Percentiles rank a stretch among this genome's conserved stretches.
These are phyloP conservation scores for Limnephilus auricula DNA, from an alignment of 2,888 invertebrate genomes.

Conservation along the genomic window DNA sequence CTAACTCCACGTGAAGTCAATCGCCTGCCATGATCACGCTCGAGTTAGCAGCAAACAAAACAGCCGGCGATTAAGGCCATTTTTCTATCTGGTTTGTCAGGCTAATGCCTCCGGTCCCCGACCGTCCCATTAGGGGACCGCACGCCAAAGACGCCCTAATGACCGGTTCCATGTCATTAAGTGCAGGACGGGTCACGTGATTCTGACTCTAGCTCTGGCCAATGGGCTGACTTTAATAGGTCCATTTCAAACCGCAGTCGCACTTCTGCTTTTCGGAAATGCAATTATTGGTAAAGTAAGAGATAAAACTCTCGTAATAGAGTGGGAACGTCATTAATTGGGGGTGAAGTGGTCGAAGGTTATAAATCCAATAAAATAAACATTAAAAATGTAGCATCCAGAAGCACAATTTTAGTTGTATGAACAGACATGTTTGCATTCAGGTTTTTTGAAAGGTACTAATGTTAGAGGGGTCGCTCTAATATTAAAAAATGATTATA, in stretches of 20 bases:
- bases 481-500: too few relatives aligned
- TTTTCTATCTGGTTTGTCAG: constrained; percentile 38
- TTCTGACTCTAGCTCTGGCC: constrained; percentile 44
- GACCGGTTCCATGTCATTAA: constrained; percentile 53
- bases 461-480: too few relatives aligned
- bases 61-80: constrained; percentile 25
- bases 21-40: background rate
- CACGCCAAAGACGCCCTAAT: constrained; percentile 43
- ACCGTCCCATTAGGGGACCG: constrained; percentile 31
- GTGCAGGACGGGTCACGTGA: constrained; percentile 58
- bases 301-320: background rate
- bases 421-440: too few relatives aligned
- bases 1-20: background rate
- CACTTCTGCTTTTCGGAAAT: background rate
- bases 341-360: too few relatives aligned
- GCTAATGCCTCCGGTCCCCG: constrained; percentile 8
- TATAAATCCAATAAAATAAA: too few relatives aligned
- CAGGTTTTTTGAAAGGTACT: too few relatives aligned
- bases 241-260: constrained; percentile 58
- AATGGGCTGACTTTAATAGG: constrained; percentile 62
- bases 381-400: too few relatives aligned
- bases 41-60: background rate
- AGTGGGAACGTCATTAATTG: too few relatives aligned
- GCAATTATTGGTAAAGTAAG: background rate
- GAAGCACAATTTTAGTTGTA: too few relatives aligned